These are phyloP conservation scores for Brachylomia viminalis DNA, from an alignment of 2,888 invertebrate genomes.

Conservation along the genomic window DNA sequence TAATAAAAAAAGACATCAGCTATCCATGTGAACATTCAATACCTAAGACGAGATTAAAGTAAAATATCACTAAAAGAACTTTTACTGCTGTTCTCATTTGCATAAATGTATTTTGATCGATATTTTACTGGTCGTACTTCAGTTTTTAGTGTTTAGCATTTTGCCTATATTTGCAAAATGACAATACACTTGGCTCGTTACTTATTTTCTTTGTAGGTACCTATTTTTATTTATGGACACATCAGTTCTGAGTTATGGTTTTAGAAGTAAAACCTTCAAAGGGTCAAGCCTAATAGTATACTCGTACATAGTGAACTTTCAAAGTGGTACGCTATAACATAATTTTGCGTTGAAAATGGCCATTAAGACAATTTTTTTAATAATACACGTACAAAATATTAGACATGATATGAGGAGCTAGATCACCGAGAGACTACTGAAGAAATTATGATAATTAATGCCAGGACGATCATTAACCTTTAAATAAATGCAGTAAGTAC, in stretches of 20 bases:
- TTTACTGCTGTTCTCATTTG: slow-evolving; percentile 62
- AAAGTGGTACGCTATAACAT: neutral
- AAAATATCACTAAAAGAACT: slow-evolving; percentile 58
- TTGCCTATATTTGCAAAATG: neutral
- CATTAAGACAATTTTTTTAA: neutral
- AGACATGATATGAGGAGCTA: neutral
- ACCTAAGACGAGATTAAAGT: slow-evolving; percentile 55
- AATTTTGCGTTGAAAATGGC: neutral
- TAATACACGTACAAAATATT: neutral
- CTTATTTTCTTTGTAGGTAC: neutral
- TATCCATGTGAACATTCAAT: slow-evolving; percentile 54
- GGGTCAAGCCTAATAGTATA: neutral
- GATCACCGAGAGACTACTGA: no score
- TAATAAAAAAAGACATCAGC: slow-evolving; percentile 61
- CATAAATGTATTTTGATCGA: slow-evolving; percentile 61
- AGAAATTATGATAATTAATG: neutral
- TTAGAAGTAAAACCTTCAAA: neutral
- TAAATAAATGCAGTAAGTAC: neutral
- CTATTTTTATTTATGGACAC: neutral
- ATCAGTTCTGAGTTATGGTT: neutral
- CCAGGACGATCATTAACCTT: neutral
- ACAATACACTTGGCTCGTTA: neutral
- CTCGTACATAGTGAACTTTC: neutral
- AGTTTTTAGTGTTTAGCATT: slow-evolving; percentile 29
- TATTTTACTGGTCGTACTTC: slow-evolving; percentile 50